Base-by-base conservation (phyloP, 2,888 invertebrate species). In the Drosophila sordidula region DNA sequence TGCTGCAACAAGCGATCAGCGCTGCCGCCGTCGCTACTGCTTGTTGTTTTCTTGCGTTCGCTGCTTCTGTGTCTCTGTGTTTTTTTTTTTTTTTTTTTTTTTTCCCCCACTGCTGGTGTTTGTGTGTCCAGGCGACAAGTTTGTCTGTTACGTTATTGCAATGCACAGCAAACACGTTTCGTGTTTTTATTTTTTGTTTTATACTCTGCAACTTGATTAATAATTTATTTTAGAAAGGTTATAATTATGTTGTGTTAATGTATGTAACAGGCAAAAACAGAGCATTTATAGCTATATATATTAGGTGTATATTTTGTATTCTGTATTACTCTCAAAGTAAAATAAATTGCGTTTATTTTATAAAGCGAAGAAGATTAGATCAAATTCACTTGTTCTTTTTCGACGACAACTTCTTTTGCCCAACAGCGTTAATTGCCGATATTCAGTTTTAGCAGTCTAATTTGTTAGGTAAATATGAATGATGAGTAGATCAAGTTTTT, bases 111-210 rank as follows among this genome's bases (percentile, higher is more conserved):
- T 67, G 54, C 51, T 64, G 55, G 61, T 71, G 59, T 58, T 32
- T 62, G 38, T 51, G 69, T 63, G 49, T 14, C 34, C 70, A 85
- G 82, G 80, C 82, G 82, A 79, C 82, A 61, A 85, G 59, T 70
- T 76, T 59, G 79, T 85, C 62, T 1, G n/a, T 38, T 67, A 57
- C 49, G 29, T 47, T 64, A 62, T 68, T 46, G 55, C 58, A 63
- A 64, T 34, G 39, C 34, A 18, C 42, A 34, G 4, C 50, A 75
- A 78, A 78, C 78, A 62, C 61, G 75, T 64, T 77, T 74, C 34
- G 11, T 25, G 12, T 9, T 18, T 6, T 8, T 18, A 2, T 9
- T 1, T 1, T 29, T 6, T 11, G 5, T 34, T 34, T 34, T 34
- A 11, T 12, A 12, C 34, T 34, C 12, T 34, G 34, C 0, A 34